These are phyloP conservation scores for Acanthurus leucopareius DNA, from an alignment of 2,797 vertebrate genomes.

Conservation along the genomic window DNA sequence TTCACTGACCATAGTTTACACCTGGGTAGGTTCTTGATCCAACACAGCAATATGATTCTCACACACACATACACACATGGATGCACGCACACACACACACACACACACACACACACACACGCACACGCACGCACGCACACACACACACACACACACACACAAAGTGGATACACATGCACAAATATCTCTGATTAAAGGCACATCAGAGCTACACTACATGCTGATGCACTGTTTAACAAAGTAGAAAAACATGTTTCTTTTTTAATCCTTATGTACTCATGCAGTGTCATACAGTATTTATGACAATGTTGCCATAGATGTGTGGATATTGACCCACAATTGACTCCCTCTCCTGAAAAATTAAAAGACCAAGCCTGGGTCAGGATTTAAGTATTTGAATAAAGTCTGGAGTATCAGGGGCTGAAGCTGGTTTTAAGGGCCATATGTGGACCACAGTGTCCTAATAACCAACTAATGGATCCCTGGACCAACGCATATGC, in stretches of 20 bases:
- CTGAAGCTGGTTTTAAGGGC: conserved; percentile 34
- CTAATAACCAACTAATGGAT: conserved; percentile 58
- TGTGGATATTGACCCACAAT: neutral
- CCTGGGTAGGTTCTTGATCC: conserved; percentile 16
- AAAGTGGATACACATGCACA: no score
- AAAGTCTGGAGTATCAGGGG: conserved; percentile 10
- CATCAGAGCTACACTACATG: neutral
- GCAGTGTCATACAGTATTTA: neutral
- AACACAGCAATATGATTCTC: conserved; percentile 16
- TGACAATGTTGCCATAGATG: neutral
- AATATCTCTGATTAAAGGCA: neutral
- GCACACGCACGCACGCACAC: neutral
- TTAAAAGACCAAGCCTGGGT: neutral
- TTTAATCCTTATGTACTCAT: neutral
- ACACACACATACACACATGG: neutral
- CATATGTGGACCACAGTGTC: conserved; percentile 70
- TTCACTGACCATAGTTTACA: neutral
- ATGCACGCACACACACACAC: no score
- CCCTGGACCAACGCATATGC: conserved; percentile 56
- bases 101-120: neutral
- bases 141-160: no score
- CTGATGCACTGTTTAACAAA: no score
- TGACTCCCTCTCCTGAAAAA: no score
- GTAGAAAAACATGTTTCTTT: neutral
- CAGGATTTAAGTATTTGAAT: conserved; percentile 15